Evolutionary conservation across 64 coral and sea anemone species (phyloP), one percentile per base, ranked within the genome.

Genomic region (Montipora efflorescens): DNA sequence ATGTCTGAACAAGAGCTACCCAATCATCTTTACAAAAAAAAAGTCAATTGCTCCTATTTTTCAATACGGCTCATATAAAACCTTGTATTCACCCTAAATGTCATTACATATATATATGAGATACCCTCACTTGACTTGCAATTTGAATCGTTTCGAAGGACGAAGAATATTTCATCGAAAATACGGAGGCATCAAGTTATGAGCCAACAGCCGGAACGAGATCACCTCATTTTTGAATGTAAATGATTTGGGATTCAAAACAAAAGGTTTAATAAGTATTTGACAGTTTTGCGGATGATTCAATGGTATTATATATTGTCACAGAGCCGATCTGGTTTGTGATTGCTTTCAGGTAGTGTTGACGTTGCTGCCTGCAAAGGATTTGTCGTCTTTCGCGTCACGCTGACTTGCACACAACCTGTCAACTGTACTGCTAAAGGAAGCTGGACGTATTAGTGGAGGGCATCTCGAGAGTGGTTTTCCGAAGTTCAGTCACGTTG

Each of bases 261-360:
- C 82, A 86, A 86, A 14, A 49, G 82, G 12, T 47, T 71, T 45
- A 71, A 86, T 86, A 44, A 86, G 47, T 46, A 62, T 44, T 86
- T 36, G 36, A 36, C 36, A 36, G 36, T 36, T 36, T 86, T 23
- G 13, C 19, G 82, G 67, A 12, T 51, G 66, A 20, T 8, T 48
- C 46, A 50, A 68, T 86, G 61, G 36, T 64, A 64, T 58, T 86
- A 36, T 36, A 36, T 36, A 66, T 86, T 86, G 46, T 61, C 81
- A 84, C 67, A 69, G 81, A 84, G 67, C 45, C 48, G 45, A 46
- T 16, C 49, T 70, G 70, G 82, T 86, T 86, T 86, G 45, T 18
- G 51, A 86, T 16, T 47, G 82, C 82, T 72, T 36, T 13, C 81
- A 6, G 2, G 19, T 45, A 47, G 46, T 71, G 82, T 45, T 82